Conservation (phyloP, 2,888 invertebrate species). For the Pristionchus exspectatus region DNA sequence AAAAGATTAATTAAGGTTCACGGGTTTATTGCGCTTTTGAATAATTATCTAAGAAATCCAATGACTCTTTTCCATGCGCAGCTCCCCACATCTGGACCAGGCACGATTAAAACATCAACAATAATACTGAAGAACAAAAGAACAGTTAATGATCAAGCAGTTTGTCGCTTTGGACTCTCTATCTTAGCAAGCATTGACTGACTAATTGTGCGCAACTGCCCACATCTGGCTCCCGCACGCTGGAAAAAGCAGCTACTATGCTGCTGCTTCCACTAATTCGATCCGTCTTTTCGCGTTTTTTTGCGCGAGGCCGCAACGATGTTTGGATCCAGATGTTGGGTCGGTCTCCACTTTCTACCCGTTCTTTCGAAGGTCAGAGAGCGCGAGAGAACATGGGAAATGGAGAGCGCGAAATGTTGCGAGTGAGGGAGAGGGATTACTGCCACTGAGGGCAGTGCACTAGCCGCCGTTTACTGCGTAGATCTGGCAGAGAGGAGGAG, state of each 20-base stretch:
- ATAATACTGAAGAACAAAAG: too few species aligned
- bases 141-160: too few species aligned
- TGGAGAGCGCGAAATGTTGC: neutral
- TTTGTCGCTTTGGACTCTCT: too few species aligned
- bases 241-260: neutral
- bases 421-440: neutral
- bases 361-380: neutral
- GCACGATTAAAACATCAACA: too few species aligned
- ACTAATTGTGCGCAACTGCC: neutral
- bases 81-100: too few species aligned
- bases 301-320: neutral
- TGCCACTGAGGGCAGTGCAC: neutral
- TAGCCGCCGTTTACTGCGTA: neutral
- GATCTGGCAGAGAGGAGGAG: neutral
- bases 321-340: neutral
- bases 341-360: neutral
- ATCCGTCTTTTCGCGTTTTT: constrained; percentile 1
- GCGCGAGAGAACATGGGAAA: neutral
- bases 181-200: neutral
- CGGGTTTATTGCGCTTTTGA: too few species aligned
- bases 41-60: too few species aligned
- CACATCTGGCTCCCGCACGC: neutral
- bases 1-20: too few species aligned
- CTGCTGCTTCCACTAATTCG: neutral
- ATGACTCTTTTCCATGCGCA: too few species aligned